Evolutionary conservation across 2,797 vertebrate species (phyloP).

Genomic region (Erethizon dorsatum): DNA sequence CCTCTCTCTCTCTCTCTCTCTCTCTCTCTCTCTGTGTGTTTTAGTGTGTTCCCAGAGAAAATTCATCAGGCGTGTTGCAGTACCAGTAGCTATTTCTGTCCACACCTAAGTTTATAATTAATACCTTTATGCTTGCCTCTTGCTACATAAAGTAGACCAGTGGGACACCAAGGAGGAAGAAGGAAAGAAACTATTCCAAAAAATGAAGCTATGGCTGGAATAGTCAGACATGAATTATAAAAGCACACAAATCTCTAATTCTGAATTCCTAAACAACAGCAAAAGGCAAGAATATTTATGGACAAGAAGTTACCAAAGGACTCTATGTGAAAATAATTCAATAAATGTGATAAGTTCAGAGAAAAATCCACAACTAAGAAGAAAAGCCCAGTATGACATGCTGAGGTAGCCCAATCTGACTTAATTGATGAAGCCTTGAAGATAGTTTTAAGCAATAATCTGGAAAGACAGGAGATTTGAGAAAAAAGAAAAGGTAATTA

Average conservation of each 20-base stretch:
- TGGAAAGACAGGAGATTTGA: conserved; percentile 53
- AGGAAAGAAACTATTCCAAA: conserved; percentile 35
- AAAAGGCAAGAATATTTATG: background rate
- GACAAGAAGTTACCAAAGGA: background rate
- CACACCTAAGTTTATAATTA: background rate
- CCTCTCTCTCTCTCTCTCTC: too few relatives aligned
- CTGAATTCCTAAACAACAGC: background rate
- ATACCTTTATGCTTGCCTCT: background rate
- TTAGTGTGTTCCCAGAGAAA: background rate
- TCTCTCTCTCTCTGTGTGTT: background rate
- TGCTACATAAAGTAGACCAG: background rate
- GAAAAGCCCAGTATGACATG: conserved; percentile 23
- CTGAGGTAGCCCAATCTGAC: background rate
- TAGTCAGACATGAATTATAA: conserved; percentile 45
- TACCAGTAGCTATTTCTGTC: background rate
- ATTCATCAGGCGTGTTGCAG: background rate
- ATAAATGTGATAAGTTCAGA: conserved; percentile 33
- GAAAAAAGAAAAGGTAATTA: conserved; percentile 48
- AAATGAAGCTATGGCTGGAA: conserved; percentile 54
- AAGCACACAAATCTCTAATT: background rate
- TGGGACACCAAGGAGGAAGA: background rate
- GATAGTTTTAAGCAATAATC: conserved; percentile 50
- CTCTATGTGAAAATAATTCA: conserved; percentile 53
- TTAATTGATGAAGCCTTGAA: conserved; percentile 40
- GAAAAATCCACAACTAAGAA: conserved; percentile 54